phyloP scores from a whole-genome alignment of 2,797 vertebrate genomes.

The Crocidura indochinensis region DNA sequence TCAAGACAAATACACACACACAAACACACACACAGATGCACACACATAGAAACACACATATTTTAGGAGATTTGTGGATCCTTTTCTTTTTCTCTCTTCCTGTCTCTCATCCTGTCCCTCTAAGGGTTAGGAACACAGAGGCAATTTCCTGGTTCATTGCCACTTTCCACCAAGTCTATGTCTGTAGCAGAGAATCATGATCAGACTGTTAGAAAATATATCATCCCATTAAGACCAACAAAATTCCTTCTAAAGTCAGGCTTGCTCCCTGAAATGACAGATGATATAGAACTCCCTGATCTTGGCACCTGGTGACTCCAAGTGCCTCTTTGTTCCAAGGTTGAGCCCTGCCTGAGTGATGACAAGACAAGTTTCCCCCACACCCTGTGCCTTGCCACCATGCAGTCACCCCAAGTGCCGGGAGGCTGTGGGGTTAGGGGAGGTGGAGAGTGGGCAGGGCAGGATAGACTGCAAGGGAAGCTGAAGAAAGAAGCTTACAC shows the following conservation, averaged over 20 bases:
- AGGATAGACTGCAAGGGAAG: not conserved
- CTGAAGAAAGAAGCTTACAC: conserved; percentile 29
- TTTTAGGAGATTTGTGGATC: not conserved
- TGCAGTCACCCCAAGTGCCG: not conserved
- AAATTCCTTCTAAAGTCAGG: conserved; percentile 17
- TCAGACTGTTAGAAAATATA: conserved; percentile 16
- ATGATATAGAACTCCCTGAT: not conserved
- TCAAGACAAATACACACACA: too few relatives aligned
- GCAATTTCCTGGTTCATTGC: too few relatives aligned
- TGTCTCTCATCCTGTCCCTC: not conserved
- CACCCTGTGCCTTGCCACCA: conserved; percentile 37
- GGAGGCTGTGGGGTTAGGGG: not conserved
- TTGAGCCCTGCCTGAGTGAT: conserved; percentile 37
- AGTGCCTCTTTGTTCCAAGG: conserved; percentile 29
- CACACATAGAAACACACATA: not conserved
- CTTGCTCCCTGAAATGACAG: not conserved
- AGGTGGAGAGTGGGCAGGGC: conserved; percentile 50
- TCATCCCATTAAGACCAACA: conserved; percentile 6
- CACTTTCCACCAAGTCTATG: not conserved
- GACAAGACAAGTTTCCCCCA: conserved; percentile 64
- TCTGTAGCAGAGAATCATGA: not conserved
- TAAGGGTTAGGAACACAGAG: not conserved
- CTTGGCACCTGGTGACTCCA: conserved; percentile 8
- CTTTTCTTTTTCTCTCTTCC: not conserved
- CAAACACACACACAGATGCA: too few relatives aligned